These are phyloP conservation scores for Percopsis omiscomaycus DNA, from an alignment of 2,797 vertebrate species.

Conservation along the genomic window DNA sequence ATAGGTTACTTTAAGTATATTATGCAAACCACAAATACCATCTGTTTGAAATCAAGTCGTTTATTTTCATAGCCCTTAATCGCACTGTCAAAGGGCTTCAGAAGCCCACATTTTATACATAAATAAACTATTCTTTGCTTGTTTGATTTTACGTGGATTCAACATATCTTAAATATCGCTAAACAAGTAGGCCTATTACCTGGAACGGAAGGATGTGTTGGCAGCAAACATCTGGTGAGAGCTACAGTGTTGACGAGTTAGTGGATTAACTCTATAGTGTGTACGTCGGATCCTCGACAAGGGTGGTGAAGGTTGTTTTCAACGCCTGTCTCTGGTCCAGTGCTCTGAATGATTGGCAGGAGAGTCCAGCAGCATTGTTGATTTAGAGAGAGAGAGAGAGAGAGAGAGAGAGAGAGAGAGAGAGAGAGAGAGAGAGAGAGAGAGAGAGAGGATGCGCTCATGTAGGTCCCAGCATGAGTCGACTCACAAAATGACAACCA, in stretches of 20 bases:
- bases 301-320: constrained; percentile 62
- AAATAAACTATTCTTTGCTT: too few species aligned
- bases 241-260: constrained; percentile 23
- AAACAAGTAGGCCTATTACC: too few species aligned
- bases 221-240: too few species aligned
- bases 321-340: constrained; percentile 63
- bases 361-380: constrained; percentile 49
- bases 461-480: constrained; percentile 49
- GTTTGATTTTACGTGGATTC: too few species aligned
- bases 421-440: neutral
- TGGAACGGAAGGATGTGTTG: too few species aligned
- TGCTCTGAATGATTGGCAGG: constrained; percentile 69
- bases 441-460: constrained; percentile 48
- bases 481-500: constrained; percentile 35
- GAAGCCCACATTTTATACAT: too few species aligned
- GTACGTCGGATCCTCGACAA: constrained; percentile 21
- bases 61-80: too few species aligned
- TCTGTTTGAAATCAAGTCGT: neutral
- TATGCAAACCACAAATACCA: neutral
- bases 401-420: constrained; percentile 5
- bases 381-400: constrained; percentile 33
- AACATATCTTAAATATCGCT: too few species aligned
- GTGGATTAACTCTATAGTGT: constrained; percentile 31
- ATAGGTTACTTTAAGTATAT: neutral
- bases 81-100: too few species aligned